Evolutionary conservation across 92 coral and sea anemone genomes (phyloP).

Genomic region (Porites rus): DNA sequence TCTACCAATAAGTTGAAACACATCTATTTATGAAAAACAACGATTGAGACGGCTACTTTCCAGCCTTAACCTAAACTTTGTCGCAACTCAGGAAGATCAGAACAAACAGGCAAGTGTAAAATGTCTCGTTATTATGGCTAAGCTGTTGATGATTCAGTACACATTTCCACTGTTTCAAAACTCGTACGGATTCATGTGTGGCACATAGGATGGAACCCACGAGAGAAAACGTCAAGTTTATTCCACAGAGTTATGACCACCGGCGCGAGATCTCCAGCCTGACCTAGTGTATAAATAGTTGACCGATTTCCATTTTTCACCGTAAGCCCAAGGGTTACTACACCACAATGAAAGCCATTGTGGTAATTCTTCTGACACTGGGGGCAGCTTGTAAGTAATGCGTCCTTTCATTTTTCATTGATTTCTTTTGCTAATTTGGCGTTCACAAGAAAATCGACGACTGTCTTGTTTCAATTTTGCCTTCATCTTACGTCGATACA

Average conservation of each 20-base stretch:
- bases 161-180: not conserved
- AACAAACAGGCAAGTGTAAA: not conserved
- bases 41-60: not conserved
- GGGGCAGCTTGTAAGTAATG: conserved; percentile 28
- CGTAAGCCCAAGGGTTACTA: no score
- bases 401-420: no score
- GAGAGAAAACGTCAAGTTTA: not conserved
- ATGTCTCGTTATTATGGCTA: conserved; percentile 4
- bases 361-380: conserved; percentile 19
- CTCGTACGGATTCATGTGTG: not conserved
- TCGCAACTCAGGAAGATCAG: not conserved
- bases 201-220: not conserved
- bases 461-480: no score
- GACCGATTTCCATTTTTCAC: not conserved
- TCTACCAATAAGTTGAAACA: not conserved
- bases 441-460: no score
- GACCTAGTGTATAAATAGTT: conserved; percentile 2
- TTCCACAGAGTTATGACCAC: conserved; percentile 33
- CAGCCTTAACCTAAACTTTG: no score
- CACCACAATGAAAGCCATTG: conserved; percentile 26
- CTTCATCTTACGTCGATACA: no score
- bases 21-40: not conserved
- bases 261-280: not conserved
- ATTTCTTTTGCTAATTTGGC: not conserved
- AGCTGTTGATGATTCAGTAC: not conserved